Percentiles rank a stretch among this genome's conserved stretches.
phyloP scores from a whole-genome alignment of 2,888 invertebrate species.

The Sclerodermus sp. region DNA sequence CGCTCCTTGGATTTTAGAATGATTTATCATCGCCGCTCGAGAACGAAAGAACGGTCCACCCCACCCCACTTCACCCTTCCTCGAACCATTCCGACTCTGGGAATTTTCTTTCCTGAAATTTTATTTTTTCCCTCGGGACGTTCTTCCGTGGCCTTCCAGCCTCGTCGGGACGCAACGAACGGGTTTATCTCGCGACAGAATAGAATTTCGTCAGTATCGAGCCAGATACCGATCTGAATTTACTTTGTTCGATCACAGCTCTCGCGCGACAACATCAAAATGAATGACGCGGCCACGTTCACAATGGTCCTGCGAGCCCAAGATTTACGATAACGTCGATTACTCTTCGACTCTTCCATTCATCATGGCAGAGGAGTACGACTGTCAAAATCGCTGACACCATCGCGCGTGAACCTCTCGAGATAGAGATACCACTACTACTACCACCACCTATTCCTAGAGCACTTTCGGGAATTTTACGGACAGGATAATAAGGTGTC shows the following conservation, averaged over 20 bases:
- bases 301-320: slow-evolving; percentile 23
- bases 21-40: neutral
- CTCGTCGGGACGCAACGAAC: too few species aligned
- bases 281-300: slow-evolving; percentile 27
- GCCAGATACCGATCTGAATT: slow-evolving; percentile 41
- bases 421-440: too few species aligned
- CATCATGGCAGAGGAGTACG: slow-evolving; percentile 24
- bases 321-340: slow-evolving; percentile 38
- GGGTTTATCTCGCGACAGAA: slow-evolving; percentile 2
- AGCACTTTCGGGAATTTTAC: too few species aligned
- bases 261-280: slow-evolving; percentile 24
- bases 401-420: neutral
- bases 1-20: neutral
- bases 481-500: too few species aligned
- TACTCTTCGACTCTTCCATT: slow-evolving; percentile 30
- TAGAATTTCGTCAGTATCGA: slow-evolving; percentile 24
- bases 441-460: too few species aligned
- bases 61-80: too few species aligned
- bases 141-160: too few species aligned
- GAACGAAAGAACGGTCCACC: neutral
- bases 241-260: slow-evolving; percentile 20
- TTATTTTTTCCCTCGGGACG: too few species aligned
- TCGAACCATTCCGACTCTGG: too few species aligned
- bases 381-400: slow-evolving; percentile 28
- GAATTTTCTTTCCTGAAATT: too few species aligned